Conservation (phyloP, 2,797 vertebrate species). For the Sebastes diaconus region DNA sequence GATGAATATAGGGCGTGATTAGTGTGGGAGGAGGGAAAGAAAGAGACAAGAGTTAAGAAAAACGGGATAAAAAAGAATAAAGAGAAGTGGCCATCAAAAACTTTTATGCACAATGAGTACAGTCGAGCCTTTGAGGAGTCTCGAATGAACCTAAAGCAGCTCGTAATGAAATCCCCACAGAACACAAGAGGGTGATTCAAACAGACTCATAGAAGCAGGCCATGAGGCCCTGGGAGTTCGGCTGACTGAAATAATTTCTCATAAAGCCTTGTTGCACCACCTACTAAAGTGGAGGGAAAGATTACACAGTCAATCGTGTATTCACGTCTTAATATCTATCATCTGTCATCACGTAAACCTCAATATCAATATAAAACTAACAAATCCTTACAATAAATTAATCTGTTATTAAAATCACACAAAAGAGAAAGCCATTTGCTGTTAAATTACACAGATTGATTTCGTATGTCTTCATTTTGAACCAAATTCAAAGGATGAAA, state of each 20-base stretch:
- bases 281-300: constrained; percentile 10
- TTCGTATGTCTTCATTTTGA: neutral
- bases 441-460: neutral
- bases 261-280: constrained; percentile 24
- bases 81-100: constrained; percentile 32
- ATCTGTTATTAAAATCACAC: neutral
- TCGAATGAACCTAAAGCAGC: constrained; percentile 22
- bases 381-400: neutral
- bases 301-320: neutral
- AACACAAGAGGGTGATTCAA: constrained; percentile 47
- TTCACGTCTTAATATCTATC: neutral
- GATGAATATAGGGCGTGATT: constrained; percentile 3
- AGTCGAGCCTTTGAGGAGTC: constrained; percentile 44
- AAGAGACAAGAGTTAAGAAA: constrained; percentile 25
- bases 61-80: constrained; percentile 41
- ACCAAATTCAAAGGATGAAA: neutral
- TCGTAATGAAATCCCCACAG: constrained; percentile 61
- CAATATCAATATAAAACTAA: neutral
- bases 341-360: neutral
- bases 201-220: constrained; percentile 37
- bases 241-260: constrained; percentile 29
- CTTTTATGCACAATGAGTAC: constrained; percentile 54
- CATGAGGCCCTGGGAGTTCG: constrained; percentile 9
- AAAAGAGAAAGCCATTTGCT: neutral
- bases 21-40: neutral